phyloP scores from a whole-genome alignment of 2,888 invertebrate species.

The Drosophila histrio region DNA sequence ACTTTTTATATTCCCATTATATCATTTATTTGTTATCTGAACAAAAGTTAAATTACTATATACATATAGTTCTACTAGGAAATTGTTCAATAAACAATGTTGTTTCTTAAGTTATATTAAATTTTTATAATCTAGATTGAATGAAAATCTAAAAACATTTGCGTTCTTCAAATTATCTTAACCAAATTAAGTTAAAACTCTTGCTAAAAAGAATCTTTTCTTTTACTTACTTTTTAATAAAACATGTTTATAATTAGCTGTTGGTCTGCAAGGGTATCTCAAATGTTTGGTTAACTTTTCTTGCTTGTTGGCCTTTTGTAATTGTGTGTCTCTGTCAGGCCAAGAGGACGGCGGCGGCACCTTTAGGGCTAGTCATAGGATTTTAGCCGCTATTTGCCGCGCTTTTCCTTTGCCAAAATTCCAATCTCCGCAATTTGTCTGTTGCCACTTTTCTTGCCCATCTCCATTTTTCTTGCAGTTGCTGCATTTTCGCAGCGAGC shows the following conservation, averaged over 20 bases:
- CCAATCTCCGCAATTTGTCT: slow-evolving; percentile 1
- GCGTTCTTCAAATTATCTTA: no score
- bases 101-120: no score
- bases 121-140: no score
- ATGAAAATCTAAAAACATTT: no score
- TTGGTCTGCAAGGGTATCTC: background rate
- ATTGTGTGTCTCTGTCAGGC: background rate
- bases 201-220: no score
- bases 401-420: background rate
- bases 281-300: background rate
- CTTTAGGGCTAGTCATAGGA: background rate
- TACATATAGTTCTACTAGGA: no score
- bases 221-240: no score
- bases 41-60: no score
- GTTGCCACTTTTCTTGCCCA: background rate
- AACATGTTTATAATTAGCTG: background rate
- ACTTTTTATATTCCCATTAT: no score
- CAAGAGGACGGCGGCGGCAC: background rate
- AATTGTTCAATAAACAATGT: no score
- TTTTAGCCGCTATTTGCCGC: background rate
- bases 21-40: no score
- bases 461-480: background rate
- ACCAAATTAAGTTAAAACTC: no score
- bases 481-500: background rate
- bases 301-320: background rate